phyloP scores from a whole-genome alignment of 2,113 vertebrate genomes.

The Tretioscincus oriximinensis region DNA sequence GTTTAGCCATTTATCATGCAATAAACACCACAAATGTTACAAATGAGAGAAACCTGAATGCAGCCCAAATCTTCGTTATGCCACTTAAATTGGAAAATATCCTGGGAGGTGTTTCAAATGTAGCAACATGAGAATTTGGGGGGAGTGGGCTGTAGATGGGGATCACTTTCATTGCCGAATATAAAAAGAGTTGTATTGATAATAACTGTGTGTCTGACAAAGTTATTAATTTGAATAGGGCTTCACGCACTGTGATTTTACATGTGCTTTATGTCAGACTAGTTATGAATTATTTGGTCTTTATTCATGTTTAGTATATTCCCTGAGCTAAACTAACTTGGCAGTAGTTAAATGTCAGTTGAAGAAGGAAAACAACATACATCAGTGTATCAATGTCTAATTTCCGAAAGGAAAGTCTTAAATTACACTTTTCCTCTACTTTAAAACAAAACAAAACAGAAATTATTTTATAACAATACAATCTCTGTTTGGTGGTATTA shows the following conservation, averaged over 20 bases:
- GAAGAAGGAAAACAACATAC: not conserved
- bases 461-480: slow-evolving; percentile 45
- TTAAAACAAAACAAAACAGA: slow-evolving; percentile 39
- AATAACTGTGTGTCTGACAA: not conserved
- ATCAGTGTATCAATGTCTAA: not conserved
- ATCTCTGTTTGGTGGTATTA: slow-evolving; percentile 18
- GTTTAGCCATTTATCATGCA: too few species aligned
- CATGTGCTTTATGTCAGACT: slow-evolving; percentile 1
- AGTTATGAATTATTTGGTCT: slow-evolving; percentile 17
- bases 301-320: slow-evolving; percentile 14
- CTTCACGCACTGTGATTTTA: fast-evolving
- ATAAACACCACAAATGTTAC: too few species aligned
- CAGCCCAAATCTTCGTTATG: too few species aligned
- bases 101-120: too few species aligned
- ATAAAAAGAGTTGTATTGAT: slow-evolving; percentile 28
- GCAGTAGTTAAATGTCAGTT: slow-evolving; percentile 2
- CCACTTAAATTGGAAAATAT: too few species aligned
- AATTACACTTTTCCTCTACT: slow-evolving; percentile 39
- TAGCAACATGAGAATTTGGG: not conserved
- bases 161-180: not conserved
- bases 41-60: too few species aligned
- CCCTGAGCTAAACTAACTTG: slow-evolving; percentile 19
- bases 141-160: not conserved
- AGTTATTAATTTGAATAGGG: slow-evolving; percentile 1
- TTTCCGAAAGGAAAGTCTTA: slow-evolving; percentile 48